These are phyloP conservation scores for Eutrigla gurnardus DNA, from an alignment of 2,797 vertebrate species.

Conservation along the genomic window DNA sequence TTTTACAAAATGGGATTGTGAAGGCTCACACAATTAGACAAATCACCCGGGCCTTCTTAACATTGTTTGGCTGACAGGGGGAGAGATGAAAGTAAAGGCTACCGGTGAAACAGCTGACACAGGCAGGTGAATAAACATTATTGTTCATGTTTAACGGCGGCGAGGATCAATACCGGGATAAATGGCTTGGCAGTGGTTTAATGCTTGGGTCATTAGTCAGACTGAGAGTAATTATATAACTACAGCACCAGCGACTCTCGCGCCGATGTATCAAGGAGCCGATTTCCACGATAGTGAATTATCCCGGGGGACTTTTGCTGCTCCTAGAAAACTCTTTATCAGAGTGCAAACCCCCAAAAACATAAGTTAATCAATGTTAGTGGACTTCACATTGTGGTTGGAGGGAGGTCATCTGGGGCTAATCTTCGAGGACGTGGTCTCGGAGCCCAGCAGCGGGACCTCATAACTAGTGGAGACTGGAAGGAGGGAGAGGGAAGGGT, in stretches of 20 bases:
- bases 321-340: conserved; percentile 44
- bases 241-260: conserved; percentile 43
- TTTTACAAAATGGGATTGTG: conserved; percentile 38
- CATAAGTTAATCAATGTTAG: conserved; percentile 40
- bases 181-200: conserved; percentile 70
- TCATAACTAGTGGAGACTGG: neutral
- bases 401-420: conserved; percentile 5
- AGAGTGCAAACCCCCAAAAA: conserved; percentile 28
- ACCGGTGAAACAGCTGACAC: conserved; percentile 47
- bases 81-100: conserved; percentile 61
- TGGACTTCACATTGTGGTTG: conserved; percentile 17
- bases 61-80: conserved; percentile 56
- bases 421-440: neutral
- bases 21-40: conserved; percentile 60
- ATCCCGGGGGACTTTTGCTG: conserved; percentile 43
- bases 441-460: neutral
- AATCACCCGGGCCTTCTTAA: conserved; percentile 49
- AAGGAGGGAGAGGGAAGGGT: conserved; percentile 17
- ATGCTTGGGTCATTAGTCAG: conserved; percentile 72
- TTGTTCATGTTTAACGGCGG: conserved; percentile 68
- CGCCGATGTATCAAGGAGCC: conserved; percentile 52
- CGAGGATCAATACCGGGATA: conserved; percentile 72
- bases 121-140: conserved; percentile 67
- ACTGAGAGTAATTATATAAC: conserved; percentile 69
- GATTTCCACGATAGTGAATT: conserved; percentile 58